Conservation (phyloP, 2,888 invertebrate species). For the Margaritifera margaritifera region DNA sequence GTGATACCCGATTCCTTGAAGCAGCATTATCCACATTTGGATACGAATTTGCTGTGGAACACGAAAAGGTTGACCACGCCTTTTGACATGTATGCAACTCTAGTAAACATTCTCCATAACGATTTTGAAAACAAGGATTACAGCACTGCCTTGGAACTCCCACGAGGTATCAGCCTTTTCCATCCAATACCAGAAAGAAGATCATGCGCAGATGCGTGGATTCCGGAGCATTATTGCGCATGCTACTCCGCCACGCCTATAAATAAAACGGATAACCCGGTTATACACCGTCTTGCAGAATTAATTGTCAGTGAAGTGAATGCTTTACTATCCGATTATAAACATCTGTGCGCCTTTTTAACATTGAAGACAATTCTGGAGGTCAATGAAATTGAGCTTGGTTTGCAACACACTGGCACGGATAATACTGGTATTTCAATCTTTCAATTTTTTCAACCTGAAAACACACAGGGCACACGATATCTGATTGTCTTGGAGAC, state of each 20-base stretch:
- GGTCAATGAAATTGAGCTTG: slow-evolving; percentile 15
- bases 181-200: slow-evolving; percentile 81
- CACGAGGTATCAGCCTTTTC: slow-evolving; percentile 80
- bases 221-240: slow-evolving; percentile 79
- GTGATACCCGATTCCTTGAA: slow-evolving; percentile 83
- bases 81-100: slow-evolving; percentile 87
- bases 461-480: slow-evolving; percentile 12
- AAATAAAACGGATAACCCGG: slow-evolving; percentile 13
- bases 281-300: slow-evolving; percentile 6
- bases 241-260: slow-evolving; percentile 36
- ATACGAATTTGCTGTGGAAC: slow-evolving; percentile 81
- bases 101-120: slow-evolving; percentile 78
- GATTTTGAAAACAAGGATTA: slow-evolving; percentile 32
- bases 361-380: slow-evolving; percentile 20
- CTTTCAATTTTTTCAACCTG: slow-evolving; percentile 31
- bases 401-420: slow-evolving; percentile 24
- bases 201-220: slow-evolving; percentile 84
- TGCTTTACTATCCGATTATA: not conserved
- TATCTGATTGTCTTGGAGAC: slow-evolving; percentile 28
- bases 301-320: slow-evolving; percentile 22
- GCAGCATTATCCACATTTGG: slow-evolving; percentile 78
- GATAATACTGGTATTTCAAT: slow-evolving; percentile 37
- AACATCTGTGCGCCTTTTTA: slow-evolving; percentile 20
- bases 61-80: slow-evolving; percentile 83
- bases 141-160: slow-evolving; percentile 15